Base-by-base conservation (phyloP, 1,140 invertebrate genomes). In the Lucilia sericata region DNA sequence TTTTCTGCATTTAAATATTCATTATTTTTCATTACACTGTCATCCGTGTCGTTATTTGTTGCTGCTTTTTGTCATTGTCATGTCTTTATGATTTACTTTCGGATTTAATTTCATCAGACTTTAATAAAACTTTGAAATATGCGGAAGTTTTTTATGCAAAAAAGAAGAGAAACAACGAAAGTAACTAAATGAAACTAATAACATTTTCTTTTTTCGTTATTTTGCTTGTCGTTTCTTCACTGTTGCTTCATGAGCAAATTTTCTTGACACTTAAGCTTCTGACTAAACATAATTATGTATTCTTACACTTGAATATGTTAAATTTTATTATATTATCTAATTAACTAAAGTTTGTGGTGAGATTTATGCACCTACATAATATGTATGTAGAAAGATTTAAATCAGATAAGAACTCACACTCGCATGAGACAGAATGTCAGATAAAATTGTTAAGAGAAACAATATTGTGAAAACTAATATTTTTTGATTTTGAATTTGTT, bases 261-360 rank as follows among this genome's bases (percentile, higher is more conserved):
- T 70, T 19, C 60, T 70, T 70, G 19, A 70, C n/a, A 70, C 19
- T 70, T 70, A 70, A 70, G 60, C 60, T 10, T 70, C 19, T 70
- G n/a, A 21, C 19, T 19, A 5, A 70, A 21, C 19, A 70, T 70
- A 70, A 70, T 70, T 21, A 70, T 70, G 60, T 21, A 30, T 30
- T 30, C n/a, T 19, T 70, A 70, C 60, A 70, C 60, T 70, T 70
- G 60, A 70, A 70, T 70, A 55, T 55, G 51, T 55, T 55, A 55
- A 55, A 55, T 5, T 55, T 55, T 17, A 55, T 55, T 55, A 10
- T 17, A 55, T 42, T 42, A 42, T 42, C 51, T 17, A 55, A 17
- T 55, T 55, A 55, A n/a, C 51, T 17, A 55, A 55, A 55, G 51
- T 55, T 55, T 42, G 42, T 42, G 42, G 42, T 42, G 2, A 42